phyloP scores from a whole-genome alignment of 2,888 invertebrate species.

The Diarsia brunnea region DNA sequence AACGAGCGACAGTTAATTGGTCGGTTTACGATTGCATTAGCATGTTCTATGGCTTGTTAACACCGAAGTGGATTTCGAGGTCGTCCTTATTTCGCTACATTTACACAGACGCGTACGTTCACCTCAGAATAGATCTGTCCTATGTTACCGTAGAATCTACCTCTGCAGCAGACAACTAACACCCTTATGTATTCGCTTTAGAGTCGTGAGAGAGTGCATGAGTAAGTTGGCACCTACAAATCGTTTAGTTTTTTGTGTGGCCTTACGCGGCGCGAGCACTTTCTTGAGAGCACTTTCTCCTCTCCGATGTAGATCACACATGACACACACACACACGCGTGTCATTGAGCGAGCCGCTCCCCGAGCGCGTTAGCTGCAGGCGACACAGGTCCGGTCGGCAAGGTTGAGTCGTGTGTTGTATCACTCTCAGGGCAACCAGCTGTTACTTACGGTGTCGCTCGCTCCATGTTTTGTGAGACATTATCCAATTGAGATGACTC shows the following conservation, averaged over 20 bases:
- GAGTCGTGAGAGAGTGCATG: slow-evolving; percentile 1
- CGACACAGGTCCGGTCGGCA: slow-evolving; percentile 23
- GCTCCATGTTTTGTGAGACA: neutral
- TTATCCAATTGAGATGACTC: neutral
- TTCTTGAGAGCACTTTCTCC: slow-evolving; percentile 66
- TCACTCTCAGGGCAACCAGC: neutral
- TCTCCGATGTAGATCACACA: slow-evolving; percentile 49
- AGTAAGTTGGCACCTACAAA: slow-evolving; percentile 26
- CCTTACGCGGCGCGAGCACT: slow-evolving; percentile 49
- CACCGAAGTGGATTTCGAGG: slow-evolving; percentile 52
- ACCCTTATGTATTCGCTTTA: slow-evolving; percentile 11
- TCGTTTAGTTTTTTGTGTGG: slow-evolving; percentile 55
- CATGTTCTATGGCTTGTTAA: slow-evolving; percentile 20
- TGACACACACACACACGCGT: slow-evolving; percentile 6
- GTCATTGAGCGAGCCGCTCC: neutral
- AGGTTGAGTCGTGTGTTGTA: slow-evolving; percentile 30
- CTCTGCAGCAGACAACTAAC: slow-evolving; percentile 4
- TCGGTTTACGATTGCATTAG: neutral
- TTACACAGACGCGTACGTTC: slow-evolving; percentile 32
- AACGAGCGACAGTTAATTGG: neutral
- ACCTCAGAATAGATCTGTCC: slow-evolving; percentile 32
- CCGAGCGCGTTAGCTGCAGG: slow-evolving; percentile 1
- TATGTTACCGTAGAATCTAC: neutral
- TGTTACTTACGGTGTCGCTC: neutral
- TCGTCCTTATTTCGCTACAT: slow-evolving; percentile 46